These are phyloP conservation scores for Tetramorium parvispinum DNA, from an alignment of 1,140 invertebrate species.

Conservation along the genomic window DNA sequence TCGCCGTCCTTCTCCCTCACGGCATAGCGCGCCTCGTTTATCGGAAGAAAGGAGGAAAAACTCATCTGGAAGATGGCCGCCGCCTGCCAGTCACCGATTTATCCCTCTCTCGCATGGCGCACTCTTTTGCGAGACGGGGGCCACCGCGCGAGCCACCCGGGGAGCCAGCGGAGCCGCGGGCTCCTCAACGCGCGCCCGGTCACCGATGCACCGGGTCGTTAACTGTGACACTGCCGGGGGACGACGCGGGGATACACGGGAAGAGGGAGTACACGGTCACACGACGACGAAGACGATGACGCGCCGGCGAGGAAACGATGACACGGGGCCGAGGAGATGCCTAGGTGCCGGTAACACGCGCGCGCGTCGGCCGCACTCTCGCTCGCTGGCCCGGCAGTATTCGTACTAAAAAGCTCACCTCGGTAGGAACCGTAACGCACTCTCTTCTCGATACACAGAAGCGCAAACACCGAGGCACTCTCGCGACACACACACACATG, in stretches of 20 bases:
- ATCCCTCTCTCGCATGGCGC: conserved; percentile 86
- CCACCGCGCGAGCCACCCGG: conserved; percentile 34
- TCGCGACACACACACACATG: background rate
- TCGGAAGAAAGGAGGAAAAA: conserved; percentile 84
- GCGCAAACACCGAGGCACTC: background rate
- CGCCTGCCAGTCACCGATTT: conserved; percentile 86
- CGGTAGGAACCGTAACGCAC: conserved; percentile 52
- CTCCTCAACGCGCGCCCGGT: conserved; percentile 3
- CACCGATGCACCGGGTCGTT: conserved; percentile 42
- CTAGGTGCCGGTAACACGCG: conserved; percentile 60
- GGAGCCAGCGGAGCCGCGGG: background rate
- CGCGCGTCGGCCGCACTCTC: conserved; percentile 60
- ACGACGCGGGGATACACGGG: background rate
- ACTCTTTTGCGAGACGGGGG: conserved; percentile 29
- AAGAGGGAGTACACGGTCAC: background rate
- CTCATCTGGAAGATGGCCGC: conserved; percentile 87
- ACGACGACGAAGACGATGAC: background rate
- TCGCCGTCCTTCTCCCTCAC: conserved; percentile 66
- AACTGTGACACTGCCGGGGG: conserved; percentile 45
- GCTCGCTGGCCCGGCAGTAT: conserved; percentile 61
- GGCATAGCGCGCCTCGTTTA: conserved; percentile 71
- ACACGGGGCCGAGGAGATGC: conserved; percentile 30
- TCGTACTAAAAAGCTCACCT: conserved; percentile 64
- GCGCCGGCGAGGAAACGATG: conserved; percentile 12
- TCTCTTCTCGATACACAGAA: conserved; percentile 48